A percentile compares a stretch with the other conserved stretches of the same genome.
phyloP scores from a whole-genome alignment of 2,797 vertebrate species.

The Cryptoprocta ferox region DNA sequence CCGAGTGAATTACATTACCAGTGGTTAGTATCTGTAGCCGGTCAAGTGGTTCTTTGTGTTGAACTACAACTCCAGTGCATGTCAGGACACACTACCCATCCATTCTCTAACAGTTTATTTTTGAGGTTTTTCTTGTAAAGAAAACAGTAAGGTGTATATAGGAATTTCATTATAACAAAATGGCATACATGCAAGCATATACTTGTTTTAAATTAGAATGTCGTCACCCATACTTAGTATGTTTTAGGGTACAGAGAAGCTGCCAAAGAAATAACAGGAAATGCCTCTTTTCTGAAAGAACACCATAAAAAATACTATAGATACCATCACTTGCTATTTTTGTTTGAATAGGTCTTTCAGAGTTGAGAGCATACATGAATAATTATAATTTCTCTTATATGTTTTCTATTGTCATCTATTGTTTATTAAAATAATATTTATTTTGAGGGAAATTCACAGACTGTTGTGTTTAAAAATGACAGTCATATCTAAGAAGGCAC shows the following conservation, averaged over 20 bases:
- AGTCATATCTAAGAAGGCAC: background rate
- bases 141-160: background rate
- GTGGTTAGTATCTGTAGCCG: background rate
- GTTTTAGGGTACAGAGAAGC: conserved; percentile 60
- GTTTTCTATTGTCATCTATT: background rate
- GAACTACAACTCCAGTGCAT: conserved; percentile 4
- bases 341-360: conserved; percentile 45
- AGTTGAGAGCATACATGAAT: conserved; percentile 51
- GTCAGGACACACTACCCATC: background rate
- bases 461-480: background rate
- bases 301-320: conserved; percentile 23
- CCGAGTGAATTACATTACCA: background rate
- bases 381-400: conserved; percentile 6
- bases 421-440: conserved; percentile 20
- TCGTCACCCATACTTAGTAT: conserved; percentile 14
- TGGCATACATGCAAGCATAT: background rate
- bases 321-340: conserved; percentile 43
- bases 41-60: background rate
- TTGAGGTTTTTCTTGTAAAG: conserved; percentile 1
- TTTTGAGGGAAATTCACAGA: conserved; percentile 35
- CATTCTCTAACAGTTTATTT: background rate
- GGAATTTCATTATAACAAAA: conserved; percentile 51
- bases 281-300: conserved; percentile 62
- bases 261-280: conserved; percentile 61
- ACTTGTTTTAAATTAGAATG: conserved; percentile 45